A percentile compares a stretch with the other conserved stretches of the same genome.
phyloP scores from a whole-genome alignment of 2,888 invertebrate genomes.

The Diaphora mendica region DNA sequence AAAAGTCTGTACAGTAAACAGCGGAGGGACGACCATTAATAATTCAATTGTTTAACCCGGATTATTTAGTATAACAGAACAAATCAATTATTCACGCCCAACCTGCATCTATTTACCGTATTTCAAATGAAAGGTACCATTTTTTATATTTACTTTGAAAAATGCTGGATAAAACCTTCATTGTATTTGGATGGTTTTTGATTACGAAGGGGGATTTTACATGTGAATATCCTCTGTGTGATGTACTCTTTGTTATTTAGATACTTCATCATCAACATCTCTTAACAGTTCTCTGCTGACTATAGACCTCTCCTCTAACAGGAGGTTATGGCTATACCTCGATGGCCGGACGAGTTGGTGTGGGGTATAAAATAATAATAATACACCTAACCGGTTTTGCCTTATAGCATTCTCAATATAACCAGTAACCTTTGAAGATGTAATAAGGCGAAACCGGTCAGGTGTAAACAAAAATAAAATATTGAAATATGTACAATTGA shows the following conservation, averaged over 20 bases:
- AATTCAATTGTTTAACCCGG: slow-evolving; percentile 58
- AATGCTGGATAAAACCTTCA: slow-evolving; percentile 22
- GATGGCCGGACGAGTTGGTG: too few relatives aligned
- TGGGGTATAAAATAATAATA: too few relatives aligned
- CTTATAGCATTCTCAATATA: too few relatives aligned
- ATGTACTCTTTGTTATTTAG: not conserved
- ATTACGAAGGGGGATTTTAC: slow-evolving; percentile 4
- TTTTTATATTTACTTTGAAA: slow-evolving; percentile 22
- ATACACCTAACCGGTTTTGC: too few relatives aligned
- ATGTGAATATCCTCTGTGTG: not conserved
- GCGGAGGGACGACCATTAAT: slow-evolving; percentile 51
- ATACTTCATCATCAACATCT: not conserved
- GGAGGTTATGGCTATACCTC: too few relatives aligned
- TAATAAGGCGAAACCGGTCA: too few relatives aligned
- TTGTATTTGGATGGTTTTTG: slow-evolving; percentile 20
- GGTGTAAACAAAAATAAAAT: too few relatives aligned
- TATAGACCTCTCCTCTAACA: too few relatives aligned
- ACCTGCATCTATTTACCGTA: slow-evolving; percentile 55
- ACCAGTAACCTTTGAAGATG: too few relatives aligned
- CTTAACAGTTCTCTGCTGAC: too few relatives aligned
- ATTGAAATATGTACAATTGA: too few relatives aligned
- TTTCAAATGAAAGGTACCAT: slow-evolving; percentile 30
- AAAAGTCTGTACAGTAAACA: slow-evolving; percentile 34
- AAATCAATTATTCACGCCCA: slow-evolving; percentile 58
- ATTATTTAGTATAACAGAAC: slow-evolving; percentile 59